Conservation (phyloP, 2,113 vertebrate species). For the Crotalus tigris region DNA sequence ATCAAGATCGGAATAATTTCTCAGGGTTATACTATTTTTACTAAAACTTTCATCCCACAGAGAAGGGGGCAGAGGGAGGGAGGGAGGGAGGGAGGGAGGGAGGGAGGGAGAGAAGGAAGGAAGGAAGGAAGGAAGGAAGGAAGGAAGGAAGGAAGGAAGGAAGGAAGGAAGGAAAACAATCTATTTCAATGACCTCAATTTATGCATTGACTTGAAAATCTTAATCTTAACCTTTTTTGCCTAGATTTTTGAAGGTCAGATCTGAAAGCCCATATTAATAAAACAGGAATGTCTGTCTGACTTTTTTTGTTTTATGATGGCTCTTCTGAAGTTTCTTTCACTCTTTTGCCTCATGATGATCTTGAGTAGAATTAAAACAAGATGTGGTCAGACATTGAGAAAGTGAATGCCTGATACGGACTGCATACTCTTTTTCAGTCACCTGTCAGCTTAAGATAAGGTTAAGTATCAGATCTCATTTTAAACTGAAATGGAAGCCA, state of each 20-base stretch:
- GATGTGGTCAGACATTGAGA: background rate
- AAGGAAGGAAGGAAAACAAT: background rate
- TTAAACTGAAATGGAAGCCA: background rate
- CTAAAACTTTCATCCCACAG: background rate
- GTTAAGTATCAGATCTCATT: background rate
- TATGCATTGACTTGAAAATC: background rate
- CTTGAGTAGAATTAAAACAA: background rate
- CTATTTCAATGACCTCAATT: background rate
- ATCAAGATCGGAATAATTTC: background rate
- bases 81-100: no score
- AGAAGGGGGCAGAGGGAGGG: background rate
- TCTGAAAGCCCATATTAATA: background rate
- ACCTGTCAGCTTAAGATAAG: no score
- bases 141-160: no score
- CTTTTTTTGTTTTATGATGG: background rate
- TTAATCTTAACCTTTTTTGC: background rate
- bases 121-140: no score
- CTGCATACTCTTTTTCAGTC: background rate
- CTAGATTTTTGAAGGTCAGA: background rate
- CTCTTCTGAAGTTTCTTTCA: background rate
- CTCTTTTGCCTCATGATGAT: background rate
- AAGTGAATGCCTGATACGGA: background rate
- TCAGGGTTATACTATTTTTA: background rate
- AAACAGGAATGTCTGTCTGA: background rate
- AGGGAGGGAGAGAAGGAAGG: fast-evolving